Conservation (phyloP, 1,140 invertebrate genomes). For the Apis dorsata region DNA sequence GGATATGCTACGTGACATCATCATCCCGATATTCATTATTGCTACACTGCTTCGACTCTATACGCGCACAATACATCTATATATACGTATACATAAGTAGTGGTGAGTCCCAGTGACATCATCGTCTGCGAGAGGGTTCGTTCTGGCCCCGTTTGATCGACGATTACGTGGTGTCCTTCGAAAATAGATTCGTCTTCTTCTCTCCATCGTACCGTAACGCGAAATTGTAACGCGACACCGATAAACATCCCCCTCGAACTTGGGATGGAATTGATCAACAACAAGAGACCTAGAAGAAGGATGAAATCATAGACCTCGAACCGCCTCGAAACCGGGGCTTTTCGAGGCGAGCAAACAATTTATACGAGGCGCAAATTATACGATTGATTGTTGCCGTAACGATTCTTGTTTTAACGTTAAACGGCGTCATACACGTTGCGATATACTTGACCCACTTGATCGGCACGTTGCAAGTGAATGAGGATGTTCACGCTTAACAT, state of each 20-base stretch:
- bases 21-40: conserved; percentile 54
- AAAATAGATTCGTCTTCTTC: conserved; percentile 59
- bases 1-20: conserved; percentile 56
- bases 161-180: conserved; percentile 41
- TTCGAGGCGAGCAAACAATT: background rate
- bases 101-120: conserved; percentile 49
- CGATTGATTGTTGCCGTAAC: background rate
- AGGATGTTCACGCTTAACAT: conserved; percentile 44
- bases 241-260: background rate
- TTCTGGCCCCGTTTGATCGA: conserved; percentile 34
- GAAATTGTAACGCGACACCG: conserved; percentile 31
- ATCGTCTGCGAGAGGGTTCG: conserved; percentile 43
- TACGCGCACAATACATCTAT: background rate
- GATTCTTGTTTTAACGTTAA: background rate
- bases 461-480: conserved; percentile 26
- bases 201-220: background rate
- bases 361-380: background rate
- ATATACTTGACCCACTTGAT: conserved; percentile 49
- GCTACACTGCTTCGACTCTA: background rate
- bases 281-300: too few relatives aligned
- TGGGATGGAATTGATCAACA: too few relatives aligned
- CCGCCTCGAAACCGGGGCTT: background rate
- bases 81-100: background rate
- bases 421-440: background rate
- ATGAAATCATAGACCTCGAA: background rate